A percentile compares a stretch with the other conserved stretches of the same genome.
These are phyloP conservation scores for Rallus limicola DNA, from an alignment of 2,113 vertebrate genomes.

Conservation along the genomic window DNA sequence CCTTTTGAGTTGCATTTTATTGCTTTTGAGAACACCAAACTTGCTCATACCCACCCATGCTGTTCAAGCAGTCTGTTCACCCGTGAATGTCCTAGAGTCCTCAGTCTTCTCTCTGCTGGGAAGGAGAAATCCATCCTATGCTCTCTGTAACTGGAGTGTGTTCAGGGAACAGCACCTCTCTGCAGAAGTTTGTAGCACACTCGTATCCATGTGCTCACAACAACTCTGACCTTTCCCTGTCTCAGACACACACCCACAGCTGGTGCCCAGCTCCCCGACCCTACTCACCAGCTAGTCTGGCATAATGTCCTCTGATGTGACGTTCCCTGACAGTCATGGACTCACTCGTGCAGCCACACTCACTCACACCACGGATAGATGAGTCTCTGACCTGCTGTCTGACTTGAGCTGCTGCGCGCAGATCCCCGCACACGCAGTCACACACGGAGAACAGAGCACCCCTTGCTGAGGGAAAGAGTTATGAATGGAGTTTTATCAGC, in stretches of 20 bases:
- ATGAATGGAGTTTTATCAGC: background rate
- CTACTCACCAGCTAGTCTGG: accelerated
- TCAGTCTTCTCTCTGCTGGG: background rate
- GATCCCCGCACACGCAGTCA: background rate
- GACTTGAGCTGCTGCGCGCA: background rate
- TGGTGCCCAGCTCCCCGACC: background rate
- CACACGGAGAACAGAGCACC: background rate
- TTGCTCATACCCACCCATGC: background rate
- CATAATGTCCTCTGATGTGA: no score
- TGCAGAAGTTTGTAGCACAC: background rate
- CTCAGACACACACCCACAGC: background rate
- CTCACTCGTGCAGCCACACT: background rate
- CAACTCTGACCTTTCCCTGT: background rate
- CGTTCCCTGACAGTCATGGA: accelerated
- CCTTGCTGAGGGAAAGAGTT: background rate
- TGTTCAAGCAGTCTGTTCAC: background rate
- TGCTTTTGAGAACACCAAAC: background rate
- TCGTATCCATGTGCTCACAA: background rate
- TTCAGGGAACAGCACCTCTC: background rate
- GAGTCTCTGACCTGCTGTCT: background rate
- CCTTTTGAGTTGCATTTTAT: background rate
- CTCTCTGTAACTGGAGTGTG: background rate
- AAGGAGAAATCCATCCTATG: background rate
- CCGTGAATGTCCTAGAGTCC: background rate
- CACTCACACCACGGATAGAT: accelerated